Conservation (phyloP, 2,888 invertebrate species). For the Chloroclysta siterata region DNA sequence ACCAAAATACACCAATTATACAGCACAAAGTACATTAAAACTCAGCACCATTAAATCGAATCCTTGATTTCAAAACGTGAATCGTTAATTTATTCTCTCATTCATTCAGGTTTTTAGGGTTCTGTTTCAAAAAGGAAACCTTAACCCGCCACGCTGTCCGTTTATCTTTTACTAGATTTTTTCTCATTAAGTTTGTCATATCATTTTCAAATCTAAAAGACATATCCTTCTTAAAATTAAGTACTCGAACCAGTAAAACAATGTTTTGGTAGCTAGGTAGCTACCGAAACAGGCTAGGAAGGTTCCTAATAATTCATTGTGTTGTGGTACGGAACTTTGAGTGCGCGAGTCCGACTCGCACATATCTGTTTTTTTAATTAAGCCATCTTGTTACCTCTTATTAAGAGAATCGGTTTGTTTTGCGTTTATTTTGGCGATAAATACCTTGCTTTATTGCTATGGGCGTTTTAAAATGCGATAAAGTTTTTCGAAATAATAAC, state of each 20-base stretch:
- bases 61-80: slow-evolving; percentile 32
- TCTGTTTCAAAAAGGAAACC: background rate
- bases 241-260: no score
- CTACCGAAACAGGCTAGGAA: no score
- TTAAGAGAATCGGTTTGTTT: slow-evolving; percentile 42
- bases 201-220: no score
- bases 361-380: slow-evolving; percentile 61
- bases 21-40: background rate
- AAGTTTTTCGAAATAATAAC: slow-evolving; percentile 12
- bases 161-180: no score
- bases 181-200: no score
- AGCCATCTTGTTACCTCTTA: slow-evolving; percentile 60
- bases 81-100: slow-evolving; percentile 58
- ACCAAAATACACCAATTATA: background rate
- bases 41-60: slow-evolving; percentile 7
- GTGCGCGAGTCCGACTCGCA: background rate
- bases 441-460: slow-evolving; percentile 23
- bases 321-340: background rate
- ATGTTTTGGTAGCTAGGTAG: no score
- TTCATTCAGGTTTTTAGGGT: slow-evolving; percentile 38
- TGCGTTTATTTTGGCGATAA: slow-evolving; percentile 51
- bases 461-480: slow-evolving; percentile 18
- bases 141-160: no score
- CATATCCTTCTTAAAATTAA: no score
- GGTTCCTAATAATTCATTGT: no score